Evolutionary conservation across 2,797 vertebrate genomes (phyloP).

Genomic region (Semaprochilodus insignis): DNA sequence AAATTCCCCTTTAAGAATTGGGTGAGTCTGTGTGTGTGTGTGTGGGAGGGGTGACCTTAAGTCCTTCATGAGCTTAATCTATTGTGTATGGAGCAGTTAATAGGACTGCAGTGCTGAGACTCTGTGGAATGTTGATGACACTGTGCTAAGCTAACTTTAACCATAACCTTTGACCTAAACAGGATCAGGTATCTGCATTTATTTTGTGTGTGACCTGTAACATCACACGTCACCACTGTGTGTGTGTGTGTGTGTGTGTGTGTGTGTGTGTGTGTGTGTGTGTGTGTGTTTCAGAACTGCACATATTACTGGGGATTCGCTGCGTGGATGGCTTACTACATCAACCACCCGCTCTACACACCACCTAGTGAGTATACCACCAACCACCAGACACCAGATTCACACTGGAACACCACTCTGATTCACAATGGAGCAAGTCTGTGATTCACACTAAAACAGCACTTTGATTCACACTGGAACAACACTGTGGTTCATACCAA

Average conservation of each 20-base stretch:
- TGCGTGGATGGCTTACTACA: slow-evolving; percentile 97
- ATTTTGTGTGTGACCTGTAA: not conserved
- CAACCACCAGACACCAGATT: not conserved
- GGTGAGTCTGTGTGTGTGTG: too few species aligned
- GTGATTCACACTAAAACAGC: too few species aligned
- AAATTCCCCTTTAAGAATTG: too few species aligned
- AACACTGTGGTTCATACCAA: too few species aligned
- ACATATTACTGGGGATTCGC: slow-evolving; percentile 97
- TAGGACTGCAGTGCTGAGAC: not conserved
- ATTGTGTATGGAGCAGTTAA: too few species aligned
- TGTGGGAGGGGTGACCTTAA: too few species aligned
- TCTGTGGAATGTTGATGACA: not conserved
- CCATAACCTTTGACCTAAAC: not conserved
- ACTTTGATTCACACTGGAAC: too few species aligned
- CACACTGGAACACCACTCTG: too few species aligned
- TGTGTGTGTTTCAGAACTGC: slow-evolving; percentile 84
- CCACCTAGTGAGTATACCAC: slow-evolving; percentile 86
- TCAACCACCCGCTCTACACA: slow-evolving; percentile 94
- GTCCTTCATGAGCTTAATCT: too few species aligned
- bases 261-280: not conserved
- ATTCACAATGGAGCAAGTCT: too few species aligned
- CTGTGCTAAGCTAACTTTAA: not conserved
- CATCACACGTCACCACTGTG: slow-evolving; percentile 34
- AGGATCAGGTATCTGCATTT: not conserved
- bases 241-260: not conserved